phyloP scores from a whole-genome alignment of 2,888 invertebrate species.

The Mesorhabditis sp. region DNA sequence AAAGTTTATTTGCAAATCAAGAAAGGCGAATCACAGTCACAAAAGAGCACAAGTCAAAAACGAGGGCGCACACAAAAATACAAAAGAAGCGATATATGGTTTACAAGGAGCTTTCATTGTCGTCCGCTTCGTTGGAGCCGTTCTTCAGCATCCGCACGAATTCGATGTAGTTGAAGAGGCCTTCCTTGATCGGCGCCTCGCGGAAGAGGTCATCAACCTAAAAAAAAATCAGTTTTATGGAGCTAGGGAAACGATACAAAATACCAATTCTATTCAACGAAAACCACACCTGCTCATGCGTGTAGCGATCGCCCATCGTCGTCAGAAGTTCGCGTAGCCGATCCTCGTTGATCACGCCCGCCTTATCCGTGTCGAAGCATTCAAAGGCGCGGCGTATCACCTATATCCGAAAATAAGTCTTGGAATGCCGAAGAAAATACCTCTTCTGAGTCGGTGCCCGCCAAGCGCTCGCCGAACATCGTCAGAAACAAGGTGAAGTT shows the following conservation, averaged over 20 bases:
- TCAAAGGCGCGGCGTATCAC: conserved; percentile 98
- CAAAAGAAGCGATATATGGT: no score
- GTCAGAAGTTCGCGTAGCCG: conserved; percentile 87
- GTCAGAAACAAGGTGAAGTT: conserved; percentile 68
- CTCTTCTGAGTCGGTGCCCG: conserved; percentile 64
- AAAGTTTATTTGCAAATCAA: no score
- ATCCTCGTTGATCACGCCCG: conserved; percentile 72
- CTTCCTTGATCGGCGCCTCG: conserved; percentile 73
- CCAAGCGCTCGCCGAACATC: conserved; percentile 62
- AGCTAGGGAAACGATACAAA: neutral
- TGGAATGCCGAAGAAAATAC: no score
- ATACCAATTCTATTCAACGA: no score
- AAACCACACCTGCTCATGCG: conserved; percentile 34
- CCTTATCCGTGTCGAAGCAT: conserved; percentile 95
- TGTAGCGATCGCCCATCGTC: conserved; percentile 72
- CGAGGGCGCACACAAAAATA: no score
- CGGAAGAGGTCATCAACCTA: conserved; percentile 92
- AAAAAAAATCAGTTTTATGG: conserved; percentile 14
- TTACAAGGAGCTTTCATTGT: no score
- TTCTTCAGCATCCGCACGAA: no score
- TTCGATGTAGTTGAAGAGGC: no score
- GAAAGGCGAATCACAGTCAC: no score
- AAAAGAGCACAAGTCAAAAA: no score
- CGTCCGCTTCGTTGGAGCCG: no score
- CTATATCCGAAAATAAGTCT: conserved; percentile 63